phyloP scores from a whole-genome alignment of 1,140 invertebrate genomes.

The Mercenaria mercenaria region DNA sequence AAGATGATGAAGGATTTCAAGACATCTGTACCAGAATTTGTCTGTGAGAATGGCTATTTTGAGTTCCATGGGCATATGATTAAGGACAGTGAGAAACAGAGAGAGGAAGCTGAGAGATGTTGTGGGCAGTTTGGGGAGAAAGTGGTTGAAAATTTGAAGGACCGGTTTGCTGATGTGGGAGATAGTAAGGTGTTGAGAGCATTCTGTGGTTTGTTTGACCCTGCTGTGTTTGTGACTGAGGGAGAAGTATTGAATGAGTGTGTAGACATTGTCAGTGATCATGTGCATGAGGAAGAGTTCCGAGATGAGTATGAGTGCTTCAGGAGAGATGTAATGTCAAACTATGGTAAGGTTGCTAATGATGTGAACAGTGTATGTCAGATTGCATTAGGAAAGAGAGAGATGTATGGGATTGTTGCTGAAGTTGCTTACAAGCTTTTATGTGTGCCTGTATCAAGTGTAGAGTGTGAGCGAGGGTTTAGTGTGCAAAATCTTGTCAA shows the following conservation, averaged over 20 bases:
- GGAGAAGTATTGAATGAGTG: background rate
- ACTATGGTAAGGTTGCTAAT: background rate
- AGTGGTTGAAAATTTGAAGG: background rate
- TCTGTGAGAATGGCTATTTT: background rate
- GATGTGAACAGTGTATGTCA: slow-evolving; percentile 34
- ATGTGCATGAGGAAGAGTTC: background rate
- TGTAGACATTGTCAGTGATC: background rate
- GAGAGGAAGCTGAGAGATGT: background rate
- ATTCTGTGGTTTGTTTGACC: slow-evolving; percentile 7
- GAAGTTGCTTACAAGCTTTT: slow-evolving; percentile 4
- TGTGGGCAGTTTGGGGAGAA: background rate
- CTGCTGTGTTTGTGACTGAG: background rate
- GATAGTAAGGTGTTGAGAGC: slow-evolving; percentile 6
- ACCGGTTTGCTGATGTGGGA: background rate
- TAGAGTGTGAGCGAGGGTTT: too few relatives aligned
- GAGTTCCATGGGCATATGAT: background rate
- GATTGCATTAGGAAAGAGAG: background rate
- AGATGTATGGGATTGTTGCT: background rate
- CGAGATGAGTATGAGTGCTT: too few relatives aligned
- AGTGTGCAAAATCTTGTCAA: too few relatives aligned
- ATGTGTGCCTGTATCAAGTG: too few relatives aligned
- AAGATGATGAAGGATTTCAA: background rate
- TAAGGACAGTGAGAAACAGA: slow-evolving; percentile 10
- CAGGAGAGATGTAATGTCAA: background rate
- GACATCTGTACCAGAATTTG: background rate